phyloP scores from a whole-genome alignment of 2,113 vertebrate genomes.

The Microtus montanus region DNA sequence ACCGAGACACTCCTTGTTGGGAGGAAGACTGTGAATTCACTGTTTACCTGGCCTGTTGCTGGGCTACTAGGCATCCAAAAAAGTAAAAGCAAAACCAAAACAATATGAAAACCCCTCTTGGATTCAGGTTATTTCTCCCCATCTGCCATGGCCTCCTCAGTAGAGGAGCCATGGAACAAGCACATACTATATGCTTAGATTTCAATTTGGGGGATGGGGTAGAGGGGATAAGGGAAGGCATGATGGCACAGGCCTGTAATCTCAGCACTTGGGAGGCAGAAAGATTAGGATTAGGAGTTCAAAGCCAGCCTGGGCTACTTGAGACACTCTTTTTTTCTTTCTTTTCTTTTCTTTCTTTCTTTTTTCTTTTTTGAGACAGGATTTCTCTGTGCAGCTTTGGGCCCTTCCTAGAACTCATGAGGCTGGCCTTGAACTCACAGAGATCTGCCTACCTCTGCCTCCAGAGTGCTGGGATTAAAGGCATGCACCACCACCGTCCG shows the following conservation, averaged over 20 bases:
- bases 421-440: too few relatives aligned
- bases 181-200: neutral
- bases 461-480: too few relatives aligned
- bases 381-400: too few relatives aligned
- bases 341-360: too few relatives aligned
- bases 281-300: neutral
- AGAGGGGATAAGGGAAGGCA: neutral
- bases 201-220: neutral
- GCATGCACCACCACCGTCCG: too few relatives aligned
- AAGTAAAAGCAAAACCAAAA: neutral
- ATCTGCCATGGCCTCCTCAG: neutral
- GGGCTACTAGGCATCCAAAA: neutral
- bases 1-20: neutral
- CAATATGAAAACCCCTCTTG: neutral
- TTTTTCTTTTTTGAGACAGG: too few relatives aligned
- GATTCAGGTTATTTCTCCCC: neutral
- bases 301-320: neutral
- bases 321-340: neutral
- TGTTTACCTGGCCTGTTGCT: neutral
- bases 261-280: neutral
- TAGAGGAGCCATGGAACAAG: neutral
- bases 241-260: neutral
- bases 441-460: too few relatives aligned
- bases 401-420: too few relatives aligned
- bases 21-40: neutral